Base-by-base conservation (phyloP, 92 coral and sea anemone species). In the Porites lobata region DNA sequence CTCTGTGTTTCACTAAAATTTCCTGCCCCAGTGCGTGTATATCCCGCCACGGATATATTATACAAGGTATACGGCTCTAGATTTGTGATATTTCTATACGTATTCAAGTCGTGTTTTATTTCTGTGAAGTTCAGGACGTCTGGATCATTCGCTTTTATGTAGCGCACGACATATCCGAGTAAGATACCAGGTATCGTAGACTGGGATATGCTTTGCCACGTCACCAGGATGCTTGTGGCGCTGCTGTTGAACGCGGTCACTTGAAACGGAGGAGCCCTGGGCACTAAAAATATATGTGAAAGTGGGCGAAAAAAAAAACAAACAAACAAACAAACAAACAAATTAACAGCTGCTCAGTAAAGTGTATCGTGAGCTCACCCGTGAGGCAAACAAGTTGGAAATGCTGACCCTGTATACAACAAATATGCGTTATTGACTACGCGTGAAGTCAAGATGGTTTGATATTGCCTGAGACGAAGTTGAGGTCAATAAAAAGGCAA, bases 21-120 rank as follows among this genome's bases (percentile, higher is more conserved):
- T 47, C 98, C 98, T 17, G 22, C 24, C 65, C 98, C 98, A 62
- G 79, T 76, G 62, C 84, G 78, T 22, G 98, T 94, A 26, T 77
- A 69, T 8, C 91, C 95, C 20, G 98, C 95, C 21, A 94, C 94
- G 3, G 83, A 72, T 1, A 94, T 73, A 18, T 53, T 83, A 58
- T 94, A 94, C 70, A 64, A 47, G 13, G 92, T 92, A 86, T 69
- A 94, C 12, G 70, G 69, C 9, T 76, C 83, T 19, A 94, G 92
- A 18, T 87, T 85, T 61, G 82, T 77, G 17, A 94, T 19, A 66
- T 22, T 87, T 18, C 51, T 77, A 21, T 72, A 81, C 21, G 86
- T 76, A 62, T 14, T 69, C 43, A 77, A 63, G 80, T 71, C 69
- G 53, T 24, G 76, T n/a, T 53, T 56, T 52, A 81, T 8, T 24